phyloP scores from a whole-genome alignment of 2,113 vertebrate genomes.

The Dascyllus trimaculatus region DNA sequence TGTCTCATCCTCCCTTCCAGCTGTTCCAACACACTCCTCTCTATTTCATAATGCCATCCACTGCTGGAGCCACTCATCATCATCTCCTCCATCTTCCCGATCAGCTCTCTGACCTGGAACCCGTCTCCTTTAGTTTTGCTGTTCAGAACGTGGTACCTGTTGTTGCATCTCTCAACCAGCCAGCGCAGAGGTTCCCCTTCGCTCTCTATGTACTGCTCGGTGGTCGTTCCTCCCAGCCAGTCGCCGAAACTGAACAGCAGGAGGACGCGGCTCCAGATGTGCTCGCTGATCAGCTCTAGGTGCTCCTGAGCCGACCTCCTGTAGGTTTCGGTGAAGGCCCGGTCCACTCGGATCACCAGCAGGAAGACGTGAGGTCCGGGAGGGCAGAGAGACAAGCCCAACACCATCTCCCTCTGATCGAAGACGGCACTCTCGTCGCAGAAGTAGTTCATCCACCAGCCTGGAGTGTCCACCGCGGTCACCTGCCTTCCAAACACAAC shows the following conservation, averaged over 20 bases:
- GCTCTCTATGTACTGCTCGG: constrained; percentile 76
- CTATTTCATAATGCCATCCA: constrained; percentile 39
- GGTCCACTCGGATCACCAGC: constrained; percentile 77
- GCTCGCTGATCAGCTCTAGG: constrained; percentile 64
- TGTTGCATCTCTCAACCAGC: constrained; percentile 66
- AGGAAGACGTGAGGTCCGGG: constrained; percentile 80
- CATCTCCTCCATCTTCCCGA: constrained; percentile 78
- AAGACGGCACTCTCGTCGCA: constrained; percentile 68
- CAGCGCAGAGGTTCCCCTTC: constrained; percentile 71
- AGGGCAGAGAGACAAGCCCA: constrained; percentile 64
- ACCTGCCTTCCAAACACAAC: constrained; percentile 67
- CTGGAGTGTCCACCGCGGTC: constrained; percentile 81
- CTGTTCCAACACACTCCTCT: constrained; percentile 39
- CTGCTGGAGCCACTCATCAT: constrained; percentile 31
- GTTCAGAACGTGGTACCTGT: constrained; percentile 78
- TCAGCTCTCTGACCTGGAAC: constrained; percentile 76
- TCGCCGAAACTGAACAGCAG: constrained; percentile 78
- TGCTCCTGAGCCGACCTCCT: constrained; percentile 73
- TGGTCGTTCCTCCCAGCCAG: constrained; percentile 70
- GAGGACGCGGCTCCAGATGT: constrained; percentile 69
- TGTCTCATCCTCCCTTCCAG: constrained; percentile 50
- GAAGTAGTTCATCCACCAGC: constrained; percentile 85
- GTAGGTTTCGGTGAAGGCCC: constrained; percentile 75
- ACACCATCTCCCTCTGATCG: constrained; percentile 69
- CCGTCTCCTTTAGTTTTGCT: constrained; percentile 68